Conservation (phyloP, 2,888 invertebrate species). For the Mesorhabditis sp. region DNA sequence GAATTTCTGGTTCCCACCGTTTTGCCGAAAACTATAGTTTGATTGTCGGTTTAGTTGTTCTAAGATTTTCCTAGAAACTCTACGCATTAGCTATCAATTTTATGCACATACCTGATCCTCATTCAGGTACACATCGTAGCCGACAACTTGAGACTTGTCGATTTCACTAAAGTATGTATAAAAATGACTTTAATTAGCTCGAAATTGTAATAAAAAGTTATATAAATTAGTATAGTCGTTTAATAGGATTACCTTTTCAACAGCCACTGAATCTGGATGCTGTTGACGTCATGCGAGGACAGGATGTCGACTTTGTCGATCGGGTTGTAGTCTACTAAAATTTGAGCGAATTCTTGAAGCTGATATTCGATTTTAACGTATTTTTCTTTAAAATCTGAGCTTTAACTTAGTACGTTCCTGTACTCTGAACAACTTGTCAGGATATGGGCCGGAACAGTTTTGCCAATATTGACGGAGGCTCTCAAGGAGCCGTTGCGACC, state of each 20-base stretch:
- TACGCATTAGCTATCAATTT: too few relatives aligned
- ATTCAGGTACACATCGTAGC: constrained; percentile 53
- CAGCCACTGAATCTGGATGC: constrained; percentile 55
- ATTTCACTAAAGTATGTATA: constrained; percentile 6
- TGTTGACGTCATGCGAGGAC: constrained; percentile 53
- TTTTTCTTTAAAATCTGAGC: neutral
- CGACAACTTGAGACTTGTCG: constrained; percentile 27
- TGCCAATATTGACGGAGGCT: too few relatives aligned
- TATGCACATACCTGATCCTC: constrained; percentile 39
- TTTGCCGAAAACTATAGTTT: too few relatives aligned
- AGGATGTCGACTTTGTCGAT: constrained; percentile 56
- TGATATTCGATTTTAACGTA: neutral
- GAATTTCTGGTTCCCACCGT: too few relatives aligned
- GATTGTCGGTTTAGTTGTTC: neutral
- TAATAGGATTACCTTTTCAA: constrained; percentile 41
- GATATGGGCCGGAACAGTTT: too few relatives aligned
- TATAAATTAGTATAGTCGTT: neutral
- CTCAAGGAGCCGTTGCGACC: too few relatives aligned
- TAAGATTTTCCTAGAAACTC: neutral
- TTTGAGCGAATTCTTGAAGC: too few relatives aligned
- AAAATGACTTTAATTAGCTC: constrained; percentile 31
- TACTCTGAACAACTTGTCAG: too few relatives aligned
- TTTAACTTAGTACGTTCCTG: too few relatives aligned
- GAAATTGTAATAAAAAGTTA: neutral
- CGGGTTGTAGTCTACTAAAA: constrained; percentile 44